Conservation (phyloP, 1,140 invertebrate species). For the Tetranychus urticae region DNA sequence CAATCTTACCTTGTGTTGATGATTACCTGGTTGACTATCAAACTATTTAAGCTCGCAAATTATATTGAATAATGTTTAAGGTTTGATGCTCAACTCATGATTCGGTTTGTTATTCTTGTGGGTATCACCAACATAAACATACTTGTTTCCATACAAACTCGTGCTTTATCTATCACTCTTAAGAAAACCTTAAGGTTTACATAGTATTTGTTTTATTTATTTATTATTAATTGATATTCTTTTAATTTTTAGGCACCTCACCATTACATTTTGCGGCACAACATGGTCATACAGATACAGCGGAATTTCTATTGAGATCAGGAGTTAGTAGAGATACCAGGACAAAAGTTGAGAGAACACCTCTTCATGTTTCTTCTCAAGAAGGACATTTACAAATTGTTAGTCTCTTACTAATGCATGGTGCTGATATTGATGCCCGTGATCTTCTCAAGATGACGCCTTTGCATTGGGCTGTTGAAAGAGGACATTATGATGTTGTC, state of each 20-base stretch:
- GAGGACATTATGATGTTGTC: constrained; percentile 42
- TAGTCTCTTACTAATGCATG: constrained; percentile 43
- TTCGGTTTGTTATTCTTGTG: too few relatives aligned
- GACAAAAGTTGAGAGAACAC: constrained; percentile 76
- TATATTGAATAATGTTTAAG: too few relatives aligned
- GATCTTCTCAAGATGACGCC: constrained; percentile 86
- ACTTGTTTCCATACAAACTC: too few relatives aligned
- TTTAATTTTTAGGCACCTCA: constrained; percentile 36
- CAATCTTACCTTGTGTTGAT: too few relatives aligned
- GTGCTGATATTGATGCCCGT: constrained; percentile 45
- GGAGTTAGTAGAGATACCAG: constrained; percentile 63
- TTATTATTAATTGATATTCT: background rate
- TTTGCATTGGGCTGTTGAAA: constrained; percentile 77
- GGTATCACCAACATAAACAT: too few relatives aligned
- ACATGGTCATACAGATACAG: constrained; percentile 53
- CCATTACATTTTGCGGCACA: constrained; percentile 63
- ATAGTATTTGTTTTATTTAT: too few relatives aligned
- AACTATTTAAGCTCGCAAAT: too few relatives aligned
- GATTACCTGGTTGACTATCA: too few relatives aligned
- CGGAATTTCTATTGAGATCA: constrained; percentile 50
- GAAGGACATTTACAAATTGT: constrained; percentile 57
- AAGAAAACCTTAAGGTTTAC: too few relatives aligned
- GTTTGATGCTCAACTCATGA: too few relatives aligned
- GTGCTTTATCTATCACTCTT: too few relatives aligned
- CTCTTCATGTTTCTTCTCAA: constrained; percentile 60